These are phyloP conservation scores for Drosophila teissieri DNA, from an alignment of 1,140 invertebrate species.

Conservation along the genomic window DNA sequence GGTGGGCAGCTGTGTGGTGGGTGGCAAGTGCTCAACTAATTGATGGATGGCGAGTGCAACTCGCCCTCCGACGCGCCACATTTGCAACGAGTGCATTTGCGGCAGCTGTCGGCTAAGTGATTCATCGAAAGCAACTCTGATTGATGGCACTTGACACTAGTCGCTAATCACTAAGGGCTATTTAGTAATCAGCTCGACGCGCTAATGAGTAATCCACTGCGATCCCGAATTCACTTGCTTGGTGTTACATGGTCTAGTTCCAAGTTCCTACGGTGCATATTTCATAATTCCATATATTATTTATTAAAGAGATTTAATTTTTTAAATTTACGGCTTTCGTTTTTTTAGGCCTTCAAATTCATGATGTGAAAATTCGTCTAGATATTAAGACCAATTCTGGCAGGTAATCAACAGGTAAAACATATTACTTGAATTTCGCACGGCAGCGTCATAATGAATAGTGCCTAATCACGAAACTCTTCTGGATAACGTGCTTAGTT, in stretches of 20 bases:
- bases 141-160: constrained; percentile 41
- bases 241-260: neutral
- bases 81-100: constrained; percentile 26
- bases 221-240: neutral
- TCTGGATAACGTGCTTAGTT: neutral
- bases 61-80: constrained; percentile 7
- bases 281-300: too few species aligned
- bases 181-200: constrained; percentile 24
- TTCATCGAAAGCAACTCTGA: constrained; percentile 48
- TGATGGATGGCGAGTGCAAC: constrained; percentile 36
- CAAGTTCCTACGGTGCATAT: neutral
- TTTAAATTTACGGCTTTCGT: neutral
- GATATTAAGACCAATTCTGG: neutral
- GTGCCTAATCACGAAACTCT: constrained; percentile 4
- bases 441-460: neutral
- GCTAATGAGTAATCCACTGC: constrained; percentile 28
- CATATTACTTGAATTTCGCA: neutral
- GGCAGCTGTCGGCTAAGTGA: constrained; percentile 27
- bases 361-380: neutral
- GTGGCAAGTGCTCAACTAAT: constrained; percentile 46
- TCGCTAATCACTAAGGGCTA: constrained; percentile 36
- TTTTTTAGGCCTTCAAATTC: neutral
- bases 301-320: neutral
- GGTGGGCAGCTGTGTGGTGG: constrained; percentile 1
- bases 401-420: constrained; percentile 2